These are phyloP conservation scores for Ochropacha duplaris DNA, from an alignment of 2,888 invertebrate genomes.

Conservation along the genomic window DNA sequence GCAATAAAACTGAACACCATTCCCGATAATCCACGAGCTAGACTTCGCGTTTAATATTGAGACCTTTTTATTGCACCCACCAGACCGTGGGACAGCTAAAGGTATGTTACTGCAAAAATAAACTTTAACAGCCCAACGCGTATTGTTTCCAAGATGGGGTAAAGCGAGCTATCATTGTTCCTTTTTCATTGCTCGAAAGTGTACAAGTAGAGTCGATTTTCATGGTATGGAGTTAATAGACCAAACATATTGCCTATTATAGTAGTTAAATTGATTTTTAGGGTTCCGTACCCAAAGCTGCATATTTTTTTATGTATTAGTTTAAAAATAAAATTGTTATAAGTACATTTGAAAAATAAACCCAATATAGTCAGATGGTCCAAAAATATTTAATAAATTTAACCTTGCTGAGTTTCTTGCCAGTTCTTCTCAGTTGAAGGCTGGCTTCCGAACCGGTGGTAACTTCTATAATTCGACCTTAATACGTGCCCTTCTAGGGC, in stretches of 20 bases:
- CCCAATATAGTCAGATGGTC: too few relatives aligned
- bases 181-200: constrained; percentile 1
- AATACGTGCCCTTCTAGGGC: too few relatives aligned
- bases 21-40: constrained; percentile 29
- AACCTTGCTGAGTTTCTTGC: too few relatives aligned
- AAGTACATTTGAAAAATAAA: too few relatives aligned
- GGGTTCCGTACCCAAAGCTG: too few relatives aligned
- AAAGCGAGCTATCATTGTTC: constrained; percentile 1
- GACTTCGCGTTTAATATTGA: constrained; percentile 42
- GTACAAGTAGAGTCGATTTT: background rate
- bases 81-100: constrained; percentile 46
- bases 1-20: constrained; percentile 39
- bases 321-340: too few relatives aligned
- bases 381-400: too few relatives aligned
- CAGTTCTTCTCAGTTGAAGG: too few relatives aligned
- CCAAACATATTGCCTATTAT: background rate
- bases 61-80: constrained; percentile 47
- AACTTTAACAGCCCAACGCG: constrained; percentile 13
- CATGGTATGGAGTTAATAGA: background rate
- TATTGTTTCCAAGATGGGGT: constrained; percentile 25
- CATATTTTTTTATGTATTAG: too few relatives aligned
- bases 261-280: background rate
- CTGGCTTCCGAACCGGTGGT: too few relatives aligned
- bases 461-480: too few relatives aligned
- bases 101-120: constrained; percentile 36